Percentiles rank a stretch among this genome's conserved stretches.
phyloP scores from a whole-genome alignment of 2,113 vertebrate species.

The Muntiacus reevesi region DNA sequence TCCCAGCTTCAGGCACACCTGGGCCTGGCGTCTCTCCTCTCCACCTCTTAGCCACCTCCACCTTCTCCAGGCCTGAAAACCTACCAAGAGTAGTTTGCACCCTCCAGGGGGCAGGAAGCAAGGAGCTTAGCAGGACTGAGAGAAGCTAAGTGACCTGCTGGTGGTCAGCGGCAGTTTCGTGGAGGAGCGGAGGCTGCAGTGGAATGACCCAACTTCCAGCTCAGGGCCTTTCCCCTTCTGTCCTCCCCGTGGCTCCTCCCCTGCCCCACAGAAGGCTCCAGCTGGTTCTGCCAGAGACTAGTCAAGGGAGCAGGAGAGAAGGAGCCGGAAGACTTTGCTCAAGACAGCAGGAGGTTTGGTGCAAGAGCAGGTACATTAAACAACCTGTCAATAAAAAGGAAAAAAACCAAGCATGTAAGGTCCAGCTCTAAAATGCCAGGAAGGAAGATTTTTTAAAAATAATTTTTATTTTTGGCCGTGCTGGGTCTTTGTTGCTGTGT shows the following conservation, averaged over 20 bases:
- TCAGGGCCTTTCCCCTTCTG: neutral
- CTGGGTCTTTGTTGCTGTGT: neutral
- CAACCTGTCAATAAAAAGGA: neutral
- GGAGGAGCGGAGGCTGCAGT: neutral
- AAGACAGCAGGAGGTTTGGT: neutral
- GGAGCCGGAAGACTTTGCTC: neutral
- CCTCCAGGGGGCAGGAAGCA: neutral
- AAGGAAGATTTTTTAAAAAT: neutral
- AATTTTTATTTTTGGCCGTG: neutral
- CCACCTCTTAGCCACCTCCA: neutral
- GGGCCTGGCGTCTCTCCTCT: no score
- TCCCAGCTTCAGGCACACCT: neutral
- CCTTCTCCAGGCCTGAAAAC: neutral
- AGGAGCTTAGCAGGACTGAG: neutral
- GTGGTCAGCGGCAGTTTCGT: rapidly evolving
- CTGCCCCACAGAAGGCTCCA: no score
- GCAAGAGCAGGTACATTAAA: neutral
- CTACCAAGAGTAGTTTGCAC: neutral
- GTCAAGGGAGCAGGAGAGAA: neutral
- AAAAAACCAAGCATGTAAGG: neutral
- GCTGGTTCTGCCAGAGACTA: neutral
- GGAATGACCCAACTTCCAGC: neutral
- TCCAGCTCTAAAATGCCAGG: neutral
- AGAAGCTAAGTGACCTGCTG: neutral
- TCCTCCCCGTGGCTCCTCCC: neutral